phyloP scores from a whole-genome alignment of 2,113 vertebrate species.

The Sander vitreus region DNA sequence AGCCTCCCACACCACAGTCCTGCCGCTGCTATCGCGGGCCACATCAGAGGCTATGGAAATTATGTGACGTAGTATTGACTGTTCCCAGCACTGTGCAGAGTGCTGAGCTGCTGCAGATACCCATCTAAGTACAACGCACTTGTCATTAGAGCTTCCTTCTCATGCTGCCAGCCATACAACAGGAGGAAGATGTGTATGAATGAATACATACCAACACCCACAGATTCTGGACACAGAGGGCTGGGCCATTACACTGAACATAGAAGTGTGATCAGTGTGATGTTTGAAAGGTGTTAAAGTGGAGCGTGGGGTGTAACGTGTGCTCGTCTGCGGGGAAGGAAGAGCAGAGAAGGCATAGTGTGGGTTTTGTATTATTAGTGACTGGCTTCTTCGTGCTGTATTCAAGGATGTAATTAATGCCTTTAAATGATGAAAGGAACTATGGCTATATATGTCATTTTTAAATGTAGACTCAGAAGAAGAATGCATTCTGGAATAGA shows the following conservation, averaged over 20 bases:
- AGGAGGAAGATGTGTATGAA: slow-evolving; percentile 38
- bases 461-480: not conserved
- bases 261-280: slow-evolving; percentile 34
- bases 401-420: not conserved
- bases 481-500: not conserved
- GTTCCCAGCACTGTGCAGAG: slow-evolving; percentile 14
- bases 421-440: not conserved
- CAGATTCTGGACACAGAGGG: slow-evolving; percentile 6
- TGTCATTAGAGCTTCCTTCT: slow-evolving; percentile 51
- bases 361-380: not conserved
- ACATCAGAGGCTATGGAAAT: slow-evolving; percentile 73
- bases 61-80: slow-evolving; percentile 44
- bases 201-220: slow-evolving; percentile 1
- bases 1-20: slow-evolving; percentile 54
- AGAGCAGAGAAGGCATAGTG: not conserved
- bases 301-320: slow-evolving; percentile 22
- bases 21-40: slow-evolving; percentile 55
- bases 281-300: slow-evolving; percentile 43
- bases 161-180: slow-evolving; percentile 4
- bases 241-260: slow-evolving; percentile 4
- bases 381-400: not conserved
- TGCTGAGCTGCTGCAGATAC: slow-evolving; percentile 50
- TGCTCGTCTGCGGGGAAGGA: not conserved
- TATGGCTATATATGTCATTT: not conserved
- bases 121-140: slow-evolving; percentile 57